A percentile compares a stretch with the other conserved stretches of the same genome.
phyloP scores from a whole-genome alignment of 2,888 invertebrate species.

The Drosophila stalkeri region DNA sequence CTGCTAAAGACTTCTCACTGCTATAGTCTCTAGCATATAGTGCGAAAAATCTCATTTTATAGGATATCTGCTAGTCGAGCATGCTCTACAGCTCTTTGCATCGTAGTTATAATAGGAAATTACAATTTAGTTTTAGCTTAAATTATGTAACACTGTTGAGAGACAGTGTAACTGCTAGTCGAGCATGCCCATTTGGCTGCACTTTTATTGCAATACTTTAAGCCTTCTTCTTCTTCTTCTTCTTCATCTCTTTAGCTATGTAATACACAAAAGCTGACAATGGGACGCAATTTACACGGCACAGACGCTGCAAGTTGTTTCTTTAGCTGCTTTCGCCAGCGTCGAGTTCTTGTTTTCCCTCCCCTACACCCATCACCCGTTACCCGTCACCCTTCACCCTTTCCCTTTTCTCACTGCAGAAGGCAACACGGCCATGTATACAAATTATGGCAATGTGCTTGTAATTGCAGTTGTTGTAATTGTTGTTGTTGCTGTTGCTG shows the following conservation, averaged over 20 bases:
- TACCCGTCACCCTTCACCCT: too few relatives aligned
- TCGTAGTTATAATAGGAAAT: too few relatives aligned
- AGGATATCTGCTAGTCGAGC: background rate
- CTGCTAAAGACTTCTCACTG: too few relatives aligned
- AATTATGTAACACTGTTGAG: too few relatives aligned
- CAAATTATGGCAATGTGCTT: constrained; percentile 67
- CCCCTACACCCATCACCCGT: too few relatives aligned
- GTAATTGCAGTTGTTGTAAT: constrained; percentile 33
- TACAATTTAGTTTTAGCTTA: too few relatives aligned
- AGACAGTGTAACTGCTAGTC: background rate
- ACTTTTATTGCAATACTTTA: background rate
- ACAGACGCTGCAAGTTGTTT: constrained; percentile 45
- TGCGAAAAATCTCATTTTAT: too few relatives aligned
- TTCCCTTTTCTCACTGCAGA: constrained; percentile 5
- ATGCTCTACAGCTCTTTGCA: background rate
- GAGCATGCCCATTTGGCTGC: background rate
- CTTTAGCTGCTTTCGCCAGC: constrained; percentile 25
- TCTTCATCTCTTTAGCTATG: constrained; percentile 1
- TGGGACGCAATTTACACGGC: constrained; percentile 73
- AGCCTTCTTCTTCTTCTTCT: background rate
- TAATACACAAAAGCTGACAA: constrained; percentile 62
- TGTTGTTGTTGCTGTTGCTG: constrained; percentile 25
- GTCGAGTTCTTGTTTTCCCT: background rate
- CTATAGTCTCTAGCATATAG: too few relatives aligned
- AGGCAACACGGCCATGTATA: constrained; percentile 67